Evolutionary conservation across 1,140 invertebrate species (phyloP), one percentile per base, ranked within the genome.

Genomic region (Drosophila sucinea): DNA sequence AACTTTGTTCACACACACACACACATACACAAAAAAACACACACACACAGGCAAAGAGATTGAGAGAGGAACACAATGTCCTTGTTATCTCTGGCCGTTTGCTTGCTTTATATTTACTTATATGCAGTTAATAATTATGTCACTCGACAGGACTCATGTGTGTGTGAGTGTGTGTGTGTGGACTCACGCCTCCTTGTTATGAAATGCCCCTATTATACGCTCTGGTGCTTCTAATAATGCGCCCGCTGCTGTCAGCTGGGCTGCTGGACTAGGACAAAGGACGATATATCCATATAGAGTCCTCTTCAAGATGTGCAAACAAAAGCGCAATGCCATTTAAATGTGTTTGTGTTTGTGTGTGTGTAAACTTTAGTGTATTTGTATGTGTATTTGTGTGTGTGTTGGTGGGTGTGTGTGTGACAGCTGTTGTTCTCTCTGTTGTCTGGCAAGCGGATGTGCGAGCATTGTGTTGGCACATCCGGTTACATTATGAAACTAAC

Each of bases 381-480:
- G 25, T 57, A 35, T 51, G n/a, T n/a, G n/a, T n/a, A n/a, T n/a
- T n/a, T n/a, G n/a, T n/a, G 5, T 17, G 11, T 41, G 47, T 67
- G 41, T 60, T 23, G 60, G 44, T 67, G 51, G 51, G 69, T 67
- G 65, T 86, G 83, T 89, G 66, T 89, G 62, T 81, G 84, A 89
- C 84, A 89, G 84, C 85, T 89, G 83, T 89, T 87, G 80, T 83
- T 67, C 79, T 74, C 35, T 51, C 7, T 82, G 79, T 84, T 89
- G 85, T 89, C 81, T 84, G 73, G 77, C 65, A 70, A 84, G 81
- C 85, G 84, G 84, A 89, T 89, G 84, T 89, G 84, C 84, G 71
- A 89, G 84, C 84, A 89, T 89, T 89, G 85, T 89, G 84, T 89
- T 90, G 84, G 84, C 84, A 90, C 84, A 89, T 89, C 84, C 84